Percentiles rank a stretch among this genome's conserved stretches.
Evolutionary conservation across 2,113 vertebrate genomes (phyloP).

Genomic region (Halichoerus grypus): DNA sequence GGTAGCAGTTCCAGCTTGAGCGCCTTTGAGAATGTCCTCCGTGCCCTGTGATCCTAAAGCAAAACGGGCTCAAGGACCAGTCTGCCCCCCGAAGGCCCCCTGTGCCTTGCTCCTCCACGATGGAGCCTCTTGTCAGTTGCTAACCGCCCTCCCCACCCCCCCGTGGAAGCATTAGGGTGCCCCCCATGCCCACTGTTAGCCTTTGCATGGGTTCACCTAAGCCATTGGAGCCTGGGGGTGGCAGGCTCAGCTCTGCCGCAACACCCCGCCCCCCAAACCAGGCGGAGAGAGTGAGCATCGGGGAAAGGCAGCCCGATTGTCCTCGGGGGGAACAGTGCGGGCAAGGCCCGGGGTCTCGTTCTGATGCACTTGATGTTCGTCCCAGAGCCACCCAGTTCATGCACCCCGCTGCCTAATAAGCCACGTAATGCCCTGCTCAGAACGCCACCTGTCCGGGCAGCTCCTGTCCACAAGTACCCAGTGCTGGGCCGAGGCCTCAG

Average conservation of each 20-base stretch:
- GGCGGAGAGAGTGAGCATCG: fast-evolving
- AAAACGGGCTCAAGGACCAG: neutral
- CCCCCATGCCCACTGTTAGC: neutral
- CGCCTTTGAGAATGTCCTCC: neutral
- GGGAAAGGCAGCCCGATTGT: neutral
- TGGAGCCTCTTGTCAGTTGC: neutral
- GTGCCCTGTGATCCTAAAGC: neutral
- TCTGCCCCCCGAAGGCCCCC: neutral
- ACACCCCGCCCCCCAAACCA: fast-evolving
- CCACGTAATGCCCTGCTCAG: fast-evolving
- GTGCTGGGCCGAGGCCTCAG: neutral
- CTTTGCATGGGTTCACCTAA: neutral
- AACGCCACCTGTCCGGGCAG: no score
- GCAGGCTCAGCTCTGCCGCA: neutral
- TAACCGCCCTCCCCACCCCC: fast-evolving
- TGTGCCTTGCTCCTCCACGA: fast-evolving
- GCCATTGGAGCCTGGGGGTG: no score
- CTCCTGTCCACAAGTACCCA: neutral
- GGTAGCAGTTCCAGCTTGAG: neutral
- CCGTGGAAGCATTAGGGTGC: neutral
- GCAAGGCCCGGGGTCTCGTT: neutral
- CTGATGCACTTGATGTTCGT: fast-evolving
- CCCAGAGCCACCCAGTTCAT: fast-evolving
- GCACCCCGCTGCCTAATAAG: fast-evolving
- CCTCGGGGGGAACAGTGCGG: neutral